Percentiles rank a stretch among this genome's conserved stretches.
phyloP scores from a whole-genome alignment of 1,140 invertebrate genomes.

The Drosophila simulans region DNA sequence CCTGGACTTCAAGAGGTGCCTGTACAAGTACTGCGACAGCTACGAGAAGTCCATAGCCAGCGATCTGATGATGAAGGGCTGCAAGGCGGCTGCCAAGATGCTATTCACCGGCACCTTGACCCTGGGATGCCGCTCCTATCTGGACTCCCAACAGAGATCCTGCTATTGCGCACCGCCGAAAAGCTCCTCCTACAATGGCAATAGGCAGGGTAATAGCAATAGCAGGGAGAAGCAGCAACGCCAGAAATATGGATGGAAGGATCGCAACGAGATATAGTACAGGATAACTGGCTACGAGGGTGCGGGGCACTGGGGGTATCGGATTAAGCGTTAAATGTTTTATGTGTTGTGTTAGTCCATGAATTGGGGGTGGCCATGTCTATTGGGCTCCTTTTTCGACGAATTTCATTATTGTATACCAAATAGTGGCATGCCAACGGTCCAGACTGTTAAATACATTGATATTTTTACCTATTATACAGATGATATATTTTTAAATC shows the following conservation, averaged over 20 bases:
- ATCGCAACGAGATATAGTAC: constrained; percentile 74
- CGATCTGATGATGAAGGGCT: constrained; percentile 89
- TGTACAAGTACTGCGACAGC: constrained; percentile 92
- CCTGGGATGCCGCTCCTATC: constrained; percentile 92
- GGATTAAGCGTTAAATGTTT: constrained; percentile 50
- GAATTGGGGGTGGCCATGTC: neutral
- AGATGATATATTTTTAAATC: neutral
- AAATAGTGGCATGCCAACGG: constrained; percentile 16
- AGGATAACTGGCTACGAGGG: neutral
- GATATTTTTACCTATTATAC: constrained; percentile 15
- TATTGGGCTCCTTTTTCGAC: constrained; percentile 12
- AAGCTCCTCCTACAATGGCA: constrained; percentile 31
- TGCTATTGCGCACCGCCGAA: constrained; percentile 88
- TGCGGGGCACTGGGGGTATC: constrained; percentile 21
- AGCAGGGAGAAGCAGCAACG: constrained; percentile 68
- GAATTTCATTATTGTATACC: constrained; percentile 45
- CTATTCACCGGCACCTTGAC: constrained; percentile 92
- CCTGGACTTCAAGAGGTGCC: constrained; percentile 92
- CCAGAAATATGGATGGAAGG: constrained; percentile 81
- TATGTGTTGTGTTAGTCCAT: constrained; percentile 45
- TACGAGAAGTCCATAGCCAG: constrained; percentile 87
- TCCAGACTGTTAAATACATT: constrained; percentile 48
- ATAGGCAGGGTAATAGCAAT: constrained; percentile 55
- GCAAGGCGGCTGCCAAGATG: constrained; percentile 93
- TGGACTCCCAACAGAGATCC: constrained; percentile 91